These are phyloP conservation scores for Drosophila simulans DNA, from an alignment of 1,140 invertebrate genomes.

Conservation along the genomic window DNA sequence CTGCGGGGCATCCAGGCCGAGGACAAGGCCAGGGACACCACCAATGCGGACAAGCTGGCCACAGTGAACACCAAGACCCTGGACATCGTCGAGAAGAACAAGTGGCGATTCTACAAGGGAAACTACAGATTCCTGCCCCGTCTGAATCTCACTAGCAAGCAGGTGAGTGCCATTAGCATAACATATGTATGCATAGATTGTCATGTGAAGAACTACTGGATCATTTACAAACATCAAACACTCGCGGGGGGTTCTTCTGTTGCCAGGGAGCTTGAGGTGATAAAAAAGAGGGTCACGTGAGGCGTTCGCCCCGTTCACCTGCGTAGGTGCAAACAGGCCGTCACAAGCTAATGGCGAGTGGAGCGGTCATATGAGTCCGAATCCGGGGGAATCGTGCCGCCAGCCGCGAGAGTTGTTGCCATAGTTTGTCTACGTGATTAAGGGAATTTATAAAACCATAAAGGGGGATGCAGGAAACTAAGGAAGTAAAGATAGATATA, in stretches of 20 bases:
- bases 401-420: constrained; percentile 13
- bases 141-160: constrained; percentile 14
- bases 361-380: constrained; percentile 57
- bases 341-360: constrained; percentile 54
- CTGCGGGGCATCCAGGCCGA: constrained; percentile 28
- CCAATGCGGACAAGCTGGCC: constrained; percentile 3
- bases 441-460: too few species aligned
- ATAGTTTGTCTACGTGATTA: neutral
- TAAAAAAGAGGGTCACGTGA: constrained; percentile 42
- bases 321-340: constrained; percentile 69
- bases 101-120: constrained; percentile 19
- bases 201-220: neutral
- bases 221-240: constrained; percentile 23
- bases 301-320: constrained; percentile 27
- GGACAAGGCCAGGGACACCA: constrained; percentile 11
- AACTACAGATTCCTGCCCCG: constrained; percentile 56
- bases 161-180: constrained; percentile 27
- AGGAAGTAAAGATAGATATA: too few species aligned
- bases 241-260: constrained; percentile 16
- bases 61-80: constrained; percentile 35
- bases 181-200: neutral
- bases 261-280: constrained; percentile 32
- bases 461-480: too few species aligned
- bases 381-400: constrained; percentile 27
- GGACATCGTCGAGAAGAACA: constrained; percentile 17